Base-by-base conservation (phyloP, 2,888 invertebrate genomes). In the Acrobasis repandana region DNA sequence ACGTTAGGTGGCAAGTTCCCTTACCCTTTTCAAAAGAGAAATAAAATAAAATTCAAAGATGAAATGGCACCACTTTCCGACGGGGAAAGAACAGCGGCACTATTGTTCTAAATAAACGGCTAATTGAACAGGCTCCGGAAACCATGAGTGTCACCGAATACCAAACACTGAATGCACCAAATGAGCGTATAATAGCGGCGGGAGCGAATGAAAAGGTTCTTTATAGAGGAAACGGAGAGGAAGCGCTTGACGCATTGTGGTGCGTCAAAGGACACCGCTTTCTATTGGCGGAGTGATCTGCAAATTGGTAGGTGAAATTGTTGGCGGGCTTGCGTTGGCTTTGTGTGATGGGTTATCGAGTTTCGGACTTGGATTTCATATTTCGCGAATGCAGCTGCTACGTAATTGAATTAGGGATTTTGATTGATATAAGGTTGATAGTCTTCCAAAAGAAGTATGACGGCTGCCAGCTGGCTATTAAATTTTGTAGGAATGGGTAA, bases 291-390 rank as follows among this genome's bases (percentile, higher is more conserved):
- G 69, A 75, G 75, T 72, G 82, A 81, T 80, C 83, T 73, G 86
- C 85, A 82, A 86, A 83, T 86, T 81, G 81, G 80, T 75, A 84
- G 83, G 82, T 81, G 83, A 86, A 87, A 85, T 86, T 84, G 82
- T 83, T 83, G 80, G 81, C 79, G 75, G 79, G 80, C 76, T 74
- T 71, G 73, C 71, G 65, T 66, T 69, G 69, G 68, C 67, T 66
- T 59, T 66, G 64, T 65, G 58, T 74, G 81, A 80, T 80, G 57
- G 74, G 82, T 80, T 81, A 76, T 83, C 84, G 79, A 79, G 71
- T 81, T 80, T 80, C 81, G 69, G 63, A 61, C 57, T 52, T 50
- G 50, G 43, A 51, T 59, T 20, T 48, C 33, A 48, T 47, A 34
- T 58, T 51, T 43, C 16, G 28, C 15, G 20, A 33, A 52, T 56